These are phyloP conservation scores for Lutraria rhynchaena DNA, from an alignment of 1,140 invertebrate genomes.

Conservation along the genomic window DNA sequence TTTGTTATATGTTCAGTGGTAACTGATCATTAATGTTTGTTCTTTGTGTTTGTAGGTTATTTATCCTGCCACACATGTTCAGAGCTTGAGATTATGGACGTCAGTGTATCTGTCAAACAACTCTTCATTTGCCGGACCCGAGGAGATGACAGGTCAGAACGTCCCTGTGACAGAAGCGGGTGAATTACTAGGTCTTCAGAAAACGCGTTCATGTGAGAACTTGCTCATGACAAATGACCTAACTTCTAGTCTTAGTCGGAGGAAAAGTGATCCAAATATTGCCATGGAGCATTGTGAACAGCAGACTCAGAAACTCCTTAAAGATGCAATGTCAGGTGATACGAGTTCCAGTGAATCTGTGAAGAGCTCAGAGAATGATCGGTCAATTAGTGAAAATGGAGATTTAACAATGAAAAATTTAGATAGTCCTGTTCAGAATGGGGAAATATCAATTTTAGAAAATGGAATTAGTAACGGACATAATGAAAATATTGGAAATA, in stretches of 20 bases:
- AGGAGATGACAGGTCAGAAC: constrained; percentile 65
- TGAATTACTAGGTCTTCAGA: constrained; percentile 72
- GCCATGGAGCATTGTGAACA: constrained; percentile 65
- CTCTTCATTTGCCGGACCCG: constrained; percentile 70
- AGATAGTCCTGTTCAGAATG: constrained; percentile 37
- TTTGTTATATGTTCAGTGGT: too few species aligned
- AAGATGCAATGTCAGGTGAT: constrained; percentile 48
- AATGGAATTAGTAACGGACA: constrained; percentile 40
- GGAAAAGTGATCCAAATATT: constrained; percentile 92
- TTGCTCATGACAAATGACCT: constrained; percentile 85
- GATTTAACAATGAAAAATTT: constrained; percentile 48
- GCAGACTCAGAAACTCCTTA: constrained; percentile 49
- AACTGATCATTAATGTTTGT: too few species aligned
- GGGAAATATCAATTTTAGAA: constrained; percentile 13
- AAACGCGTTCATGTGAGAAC: constrained; percentile 88
- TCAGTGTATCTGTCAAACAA: constrained; percentile 88
- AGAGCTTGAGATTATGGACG: constrained; percentile 92
- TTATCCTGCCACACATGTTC: constrained; percentile 92
- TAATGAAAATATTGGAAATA: constrained; percentile 23
- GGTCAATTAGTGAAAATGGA: constrained; percentile 25
- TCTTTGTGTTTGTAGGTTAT: constrained; percentile 87
- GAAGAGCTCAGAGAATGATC: constrained; percentile 52
- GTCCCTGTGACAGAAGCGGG: constrained; percentile 36
- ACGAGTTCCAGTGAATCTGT: constrained; percentile 46
- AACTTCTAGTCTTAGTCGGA: constrained; percentile 85